Evolutionary conservation across 2,797 vertebrate species (phyloP).

Genomic region (Brachymystax lenok): DNA sequence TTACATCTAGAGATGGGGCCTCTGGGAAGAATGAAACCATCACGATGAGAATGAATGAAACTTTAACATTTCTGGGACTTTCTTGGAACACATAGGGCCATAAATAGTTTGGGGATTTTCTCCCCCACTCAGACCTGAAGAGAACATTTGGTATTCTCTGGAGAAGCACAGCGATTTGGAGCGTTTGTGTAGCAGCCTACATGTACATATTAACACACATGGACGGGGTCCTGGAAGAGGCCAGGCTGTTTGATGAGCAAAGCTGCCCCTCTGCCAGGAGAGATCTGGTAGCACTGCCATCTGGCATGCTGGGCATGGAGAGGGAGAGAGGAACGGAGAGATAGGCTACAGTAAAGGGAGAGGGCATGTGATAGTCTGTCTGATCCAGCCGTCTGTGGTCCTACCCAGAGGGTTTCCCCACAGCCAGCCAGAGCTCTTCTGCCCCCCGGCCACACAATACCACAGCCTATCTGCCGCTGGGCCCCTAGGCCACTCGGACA

Average conservation of each 20-base stretch:
- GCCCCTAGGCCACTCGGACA: neutral
- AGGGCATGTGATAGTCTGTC: neutral
- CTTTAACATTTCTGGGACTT: neutral
- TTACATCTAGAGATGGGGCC: neutral
- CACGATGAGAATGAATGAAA: too few relatives aligned
- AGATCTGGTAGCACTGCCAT: conserved; percentile 13
- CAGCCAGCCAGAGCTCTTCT: neutral
- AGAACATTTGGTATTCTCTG: conserved; percentile 4
- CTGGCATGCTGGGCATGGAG: neutral
- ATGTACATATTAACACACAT: conserved; percentile 9
- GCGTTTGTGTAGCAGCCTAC: neutral
- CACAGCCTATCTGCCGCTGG: neutral
- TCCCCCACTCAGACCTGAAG: neutral
- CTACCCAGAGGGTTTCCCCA: neutral
- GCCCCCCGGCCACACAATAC: neutral
- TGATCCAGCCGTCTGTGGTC: neutral
- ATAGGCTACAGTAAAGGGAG: neutral
- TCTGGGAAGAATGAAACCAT: neutral
- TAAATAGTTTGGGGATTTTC: neutral
- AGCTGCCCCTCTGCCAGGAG: neutral
- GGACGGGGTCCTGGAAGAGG: neutral
- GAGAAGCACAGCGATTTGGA: neutral
- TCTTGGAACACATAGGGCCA: neutral
- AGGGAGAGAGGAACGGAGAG: neutral
- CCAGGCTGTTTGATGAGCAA: neutral